These are phyloP conservation scores for Drosophila pruinosa DNA, from an alignment of 1,140 invertebrate species.

Conservation along the genomic window DNA sequence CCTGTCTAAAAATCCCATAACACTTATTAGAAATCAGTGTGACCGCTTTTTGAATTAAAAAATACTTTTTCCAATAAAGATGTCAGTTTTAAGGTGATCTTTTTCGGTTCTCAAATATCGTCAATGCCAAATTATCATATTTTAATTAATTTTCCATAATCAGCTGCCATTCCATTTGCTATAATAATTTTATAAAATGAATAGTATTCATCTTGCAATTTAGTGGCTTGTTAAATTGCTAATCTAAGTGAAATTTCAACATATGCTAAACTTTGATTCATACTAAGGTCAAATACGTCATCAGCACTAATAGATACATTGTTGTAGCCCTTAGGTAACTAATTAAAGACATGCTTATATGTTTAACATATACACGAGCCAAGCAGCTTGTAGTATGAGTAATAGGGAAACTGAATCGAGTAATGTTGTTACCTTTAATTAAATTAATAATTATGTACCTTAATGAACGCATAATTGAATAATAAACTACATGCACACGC, in stretches of 20 bases:
- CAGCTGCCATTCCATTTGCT: too few species aligned
- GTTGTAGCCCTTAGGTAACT: background rate
- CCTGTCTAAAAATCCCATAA: too few species aligned
- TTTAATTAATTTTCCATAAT: too few species aligned
- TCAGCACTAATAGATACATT: background rate
- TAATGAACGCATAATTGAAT: constrained; percentile 78
- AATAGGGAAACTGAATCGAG: constrained; percentile 48
- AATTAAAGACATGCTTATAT: background rate
- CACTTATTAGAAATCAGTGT: constrained; percentile 23
- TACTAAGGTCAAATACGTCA: background rate
- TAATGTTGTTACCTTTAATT: constrained; percentile 69
- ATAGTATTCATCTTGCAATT: background rate
- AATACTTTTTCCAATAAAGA: too few species aligned
- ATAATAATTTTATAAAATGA: background rate
- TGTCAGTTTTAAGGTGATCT: too few species aligned
- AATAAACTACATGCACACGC: constrained; percentile 64
- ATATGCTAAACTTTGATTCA: background rate
- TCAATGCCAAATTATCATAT: too few species aligned
- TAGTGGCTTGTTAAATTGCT: background rate
- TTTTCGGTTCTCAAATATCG: too few species aligned
- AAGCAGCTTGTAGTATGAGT: constrained; percentile 6
- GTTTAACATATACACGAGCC: background rate
- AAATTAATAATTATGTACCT: constrained; percentile 78
- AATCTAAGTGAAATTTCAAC: background rate
- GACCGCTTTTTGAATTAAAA: constrained; percentile 13